Evolutionary conservation across 2,797 vertebrate genomes (phyloP).

Genomic region (Anas bernieri): DNA sequence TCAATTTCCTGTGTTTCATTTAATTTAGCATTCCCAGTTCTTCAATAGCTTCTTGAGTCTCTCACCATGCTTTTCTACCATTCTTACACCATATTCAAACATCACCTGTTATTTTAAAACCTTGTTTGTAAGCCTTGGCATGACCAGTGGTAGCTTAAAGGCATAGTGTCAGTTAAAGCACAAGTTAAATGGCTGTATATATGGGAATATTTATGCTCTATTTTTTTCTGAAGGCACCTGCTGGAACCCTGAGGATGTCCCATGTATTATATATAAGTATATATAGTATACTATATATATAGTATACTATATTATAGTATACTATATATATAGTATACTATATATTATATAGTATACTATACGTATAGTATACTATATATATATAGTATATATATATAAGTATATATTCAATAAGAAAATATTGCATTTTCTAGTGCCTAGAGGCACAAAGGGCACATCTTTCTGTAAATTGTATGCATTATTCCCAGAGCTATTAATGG

Average conservation of each 20-base stretch:
- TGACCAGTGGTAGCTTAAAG: background rate
- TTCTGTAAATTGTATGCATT: background rate
- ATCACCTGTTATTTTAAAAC: background rate
- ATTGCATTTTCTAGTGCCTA: background rate
- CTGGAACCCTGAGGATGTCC: background rate
- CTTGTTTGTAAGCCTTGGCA: background rate
- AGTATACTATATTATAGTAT: no score
- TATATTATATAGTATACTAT: no score
- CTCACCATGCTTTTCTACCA: background rate
- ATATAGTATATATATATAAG: no score
- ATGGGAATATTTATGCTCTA: background rate
- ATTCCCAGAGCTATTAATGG: background rate
- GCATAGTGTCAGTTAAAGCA: background rate
- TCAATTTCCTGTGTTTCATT: background rate
- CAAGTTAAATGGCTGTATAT: background rate
- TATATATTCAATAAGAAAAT: background rate
- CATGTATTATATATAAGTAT: no score
- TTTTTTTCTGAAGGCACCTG: background rate
- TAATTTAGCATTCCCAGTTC: background rate
- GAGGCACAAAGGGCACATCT: background rate
- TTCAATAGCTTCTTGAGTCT: background rate
- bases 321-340: no score
- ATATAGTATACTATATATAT: no score
- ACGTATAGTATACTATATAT: no score
- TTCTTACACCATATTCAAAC: background rate